These are phyloP conservation scores for Blastomussa wellsi DNA, from an alignment of 92 coral and sea anemone species.

Conservation along the genomic window DNA sequence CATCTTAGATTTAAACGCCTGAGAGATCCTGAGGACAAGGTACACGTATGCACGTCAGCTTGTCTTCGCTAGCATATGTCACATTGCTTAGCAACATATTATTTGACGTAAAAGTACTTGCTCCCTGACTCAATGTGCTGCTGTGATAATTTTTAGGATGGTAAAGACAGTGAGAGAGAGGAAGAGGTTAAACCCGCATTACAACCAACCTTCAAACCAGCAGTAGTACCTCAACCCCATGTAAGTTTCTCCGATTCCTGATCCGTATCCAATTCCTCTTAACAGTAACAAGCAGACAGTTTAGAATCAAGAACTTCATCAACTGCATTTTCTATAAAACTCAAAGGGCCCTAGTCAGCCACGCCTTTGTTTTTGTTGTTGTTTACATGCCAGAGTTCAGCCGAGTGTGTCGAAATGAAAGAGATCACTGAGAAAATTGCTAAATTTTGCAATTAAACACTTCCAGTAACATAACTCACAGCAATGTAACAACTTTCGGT, in stretches of 20 bases:
- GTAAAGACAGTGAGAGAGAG: slow-evolving; percentile 62
- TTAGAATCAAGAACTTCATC: too few species aligned
- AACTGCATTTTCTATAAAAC: too few species aligned
- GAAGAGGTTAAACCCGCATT: slow-evolving; percentile 76
- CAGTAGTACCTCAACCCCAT: slow-evolving; percentile 58
- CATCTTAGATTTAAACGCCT: background rate
- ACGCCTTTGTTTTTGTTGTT: too few species aligned
- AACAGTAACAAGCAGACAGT: background rate
- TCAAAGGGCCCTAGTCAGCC: too few species aligned
- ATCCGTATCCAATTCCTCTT: background rate
- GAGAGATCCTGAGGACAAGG: background rate
- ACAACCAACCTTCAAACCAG: slow-evolving; percentile 97
- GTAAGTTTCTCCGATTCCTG: background rate
- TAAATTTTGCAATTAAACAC: too few species aligned
- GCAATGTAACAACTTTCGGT: too few species aligned
- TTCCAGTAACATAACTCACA: too few species aligned
- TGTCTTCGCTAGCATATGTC: background rate
- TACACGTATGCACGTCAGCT: background rate
- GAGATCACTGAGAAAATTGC: too few species aligned
- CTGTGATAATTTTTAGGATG: slow-evolving; percentile 31
- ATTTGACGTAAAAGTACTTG: background rate
- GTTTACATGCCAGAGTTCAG: too few species aligned
- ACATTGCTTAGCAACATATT: background rate
- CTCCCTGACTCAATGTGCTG: background rate
- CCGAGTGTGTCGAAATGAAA: too few species aligned